Evolutionary conservation across 2,888 invertebrate species (phyloP).

Genomic region (Gymnosoma rotundatum): DNA sequence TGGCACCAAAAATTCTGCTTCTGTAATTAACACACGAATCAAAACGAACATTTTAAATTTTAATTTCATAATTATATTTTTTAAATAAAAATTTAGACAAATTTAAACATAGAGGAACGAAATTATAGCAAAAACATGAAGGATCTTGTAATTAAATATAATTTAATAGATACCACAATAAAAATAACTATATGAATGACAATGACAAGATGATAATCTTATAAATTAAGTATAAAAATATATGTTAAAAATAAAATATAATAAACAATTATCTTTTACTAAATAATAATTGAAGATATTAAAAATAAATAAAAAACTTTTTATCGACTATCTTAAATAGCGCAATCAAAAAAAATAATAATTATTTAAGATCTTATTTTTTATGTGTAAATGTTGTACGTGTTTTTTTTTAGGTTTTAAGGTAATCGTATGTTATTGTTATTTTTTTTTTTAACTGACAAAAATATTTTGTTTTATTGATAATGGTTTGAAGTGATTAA

Average conservation of each 20-base stretch:
- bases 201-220: constrained; percentile 55
- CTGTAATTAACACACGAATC: constrained; percentile 73
- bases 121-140: neutral
- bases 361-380: neutral
- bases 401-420: neutral
- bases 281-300: neutral
- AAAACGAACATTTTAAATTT: constrained; percentile 18
- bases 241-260: neutral
- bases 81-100: neutral
- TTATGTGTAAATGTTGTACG: neutral
- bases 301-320: neutral
- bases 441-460: no score
- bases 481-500: no score
- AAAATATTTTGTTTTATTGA: no score
- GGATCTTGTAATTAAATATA: neutral
- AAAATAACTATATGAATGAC: constrained; percentile 39
- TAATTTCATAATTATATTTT: neutral
- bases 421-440: no score
- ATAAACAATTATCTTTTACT: neutral
- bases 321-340: constrained; percentile 1
- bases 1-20: constrained; percentile 79
- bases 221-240: no score
- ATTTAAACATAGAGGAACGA: constrained; percentile 11
- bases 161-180: neutral
- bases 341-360: constrained; percentile 15